Evolutionary conservation across 1,140 invertebrate species (phyloP).

Genomic region (Drepana arcuata): DNA sequence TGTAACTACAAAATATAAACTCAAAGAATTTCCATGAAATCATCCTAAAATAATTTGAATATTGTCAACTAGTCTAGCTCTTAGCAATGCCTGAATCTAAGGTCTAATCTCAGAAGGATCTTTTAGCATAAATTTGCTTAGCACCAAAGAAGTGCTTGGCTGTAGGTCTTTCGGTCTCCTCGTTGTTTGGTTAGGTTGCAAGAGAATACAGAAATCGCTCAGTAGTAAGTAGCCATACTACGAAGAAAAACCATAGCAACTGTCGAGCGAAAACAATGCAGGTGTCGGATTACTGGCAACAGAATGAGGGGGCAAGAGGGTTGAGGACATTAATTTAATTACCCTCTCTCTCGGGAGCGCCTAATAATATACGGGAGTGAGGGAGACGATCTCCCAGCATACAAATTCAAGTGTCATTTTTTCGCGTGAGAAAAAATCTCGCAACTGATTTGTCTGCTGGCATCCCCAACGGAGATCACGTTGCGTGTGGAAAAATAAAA

Average conservation of each 20-base stretch:
- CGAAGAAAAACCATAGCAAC: too few relatives aligned
- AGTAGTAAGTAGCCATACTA: too few relatives aligned
- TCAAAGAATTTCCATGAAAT: too few relatives aligned
- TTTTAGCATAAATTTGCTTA: too few relatives aligned
- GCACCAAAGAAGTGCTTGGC: too few relatives aligned
- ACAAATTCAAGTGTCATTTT: slow-evolving; percentile 61
- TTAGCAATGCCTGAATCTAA: too few relatives aligned
- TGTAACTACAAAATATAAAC: too few relatives aligned
- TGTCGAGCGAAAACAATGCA: slow-evolving; percentile 56
- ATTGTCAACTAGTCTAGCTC: too few relatives aligned
- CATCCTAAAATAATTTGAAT: too few relatives aligned
- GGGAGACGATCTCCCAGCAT: slow-evolving; percentile 26
- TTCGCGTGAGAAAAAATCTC: slow-evolving; percentile 69
- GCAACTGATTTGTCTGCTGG: slow-evolving; percentile 50
- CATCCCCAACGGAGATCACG: slow-evolving; percentile 50
- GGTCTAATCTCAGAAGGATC: too few relatives aligned
- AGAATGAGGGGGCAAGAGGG: slow-evolving; percentile 49
- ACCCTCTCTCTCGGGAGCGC: slow-evolving; percentile 59
- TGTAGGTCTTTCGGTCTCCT: slow-evolving; percentile 11
- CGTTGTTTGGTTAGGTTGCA: too few relatives aligned
- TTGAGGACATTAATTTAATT: slow-evolving; percentile 72
- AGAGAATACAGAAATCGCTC: too few relatives aligned
- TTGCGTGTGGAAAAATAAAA: slow-evolving; percentile 44
- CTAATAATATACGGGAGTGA: slow-evolving; percentile 64
- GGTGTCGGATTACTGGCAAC: slow-evolving; percentile 62